Evolutionary conservation across 2,113 vertebrate species (phyloP).

Genomic region (Microtus pennsylvanicus): DNA sequence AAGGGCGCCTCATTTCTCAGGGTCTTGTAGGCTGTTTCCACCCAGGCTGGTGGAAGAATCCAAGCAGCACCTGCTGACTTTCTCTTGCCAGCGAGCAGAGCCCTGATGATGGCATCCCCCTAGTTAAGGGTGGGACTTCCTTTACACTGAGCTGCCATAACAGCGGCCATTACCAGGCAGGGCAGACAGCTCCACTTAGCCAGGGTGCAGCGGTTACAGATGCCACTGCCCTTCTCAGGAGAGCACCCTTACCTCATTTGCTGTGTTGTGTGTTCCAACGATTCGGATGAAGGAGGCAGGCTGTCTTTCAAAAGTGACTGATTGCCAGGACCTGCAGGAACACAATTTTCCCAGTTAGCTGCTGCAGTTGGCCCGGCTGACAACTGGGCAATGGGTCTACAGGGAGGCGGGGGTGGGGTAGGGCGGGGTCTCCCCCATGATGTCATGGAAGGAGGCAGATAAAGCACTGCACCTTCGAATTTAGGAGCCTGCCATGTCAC

Average conservation of each 20-base stretch:
- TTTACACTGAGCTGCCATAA: slow-evolving; percentile 24
- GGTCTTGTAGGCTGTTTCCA: neutral
- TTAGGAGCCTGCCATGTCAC: neutral
- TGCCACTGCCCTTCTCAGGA: neutral
- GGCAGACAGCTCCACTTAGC: slow-evolving; percentile 24
- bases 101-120: neutral
- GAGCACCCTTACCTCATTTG: slow-evolving; percentile 93
- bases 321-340: slow-evolving; percentile 95
- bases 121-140: neutral
- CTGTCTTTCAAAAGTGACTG: slow-evolving; percentile 94
- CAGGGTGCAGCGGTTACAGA: neutral
- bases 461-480: rapidly evolving
- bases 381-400: rapidly evolving
- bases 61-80: neutral
- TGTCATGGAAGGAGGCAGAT: neutral
- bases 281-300: slow-evolving; percentile 97
- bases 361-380: neutral
- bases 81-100: neutral
- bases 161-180: neutral
- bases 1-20: neutral
- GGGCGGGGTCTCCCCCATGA: neutral
- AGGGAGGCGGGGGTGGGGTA: rapidly evolving
- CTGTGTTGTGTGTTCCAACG: slow-evolving; percentile 98
- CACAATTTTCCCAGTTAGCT: slow-evolving; percentile 66
- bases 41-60: neutral